phyloP scores from a whole-genome alignment of 2,888 invertebrate genomes.

The Muscina levida region DNA sequence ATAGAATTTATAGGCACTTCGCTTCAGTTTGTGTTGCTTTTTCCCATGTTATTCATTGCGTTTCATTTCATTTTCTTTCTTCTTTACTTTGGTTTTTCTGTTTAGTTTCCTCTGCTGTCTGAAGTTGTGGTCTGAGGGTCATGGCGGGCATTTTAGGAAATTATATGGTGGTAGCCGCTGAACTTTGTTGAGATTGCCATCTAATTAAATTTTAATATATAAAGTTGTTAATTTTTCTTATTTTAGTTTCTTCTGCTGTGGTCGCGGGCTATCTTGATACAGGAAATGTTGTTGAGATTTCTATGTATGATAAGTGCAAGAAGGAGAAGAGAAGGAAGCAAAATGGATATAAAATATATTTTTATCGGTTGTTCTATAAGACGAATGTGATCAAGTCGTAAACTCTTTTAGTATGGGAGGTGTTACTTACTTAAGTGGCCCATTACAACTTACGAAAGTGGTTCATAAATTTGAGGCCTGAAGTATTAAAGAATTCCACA shows the following conservation, averaged over 20 bases:
- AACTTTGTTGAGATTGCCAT: conserved; percentile 68
- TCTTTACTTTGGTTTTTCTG: neutral
- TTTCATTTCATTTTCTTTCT: neutral
- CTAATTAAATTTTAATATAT: conserved; percentile 73
- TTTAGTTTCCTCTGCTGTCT: neutral
- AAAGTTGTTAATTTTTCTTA: conserved; percentile 65
- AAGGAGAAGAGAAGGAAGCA: too few relatives aligned
- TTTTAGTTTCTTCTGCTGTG: conserved; percentile 8
- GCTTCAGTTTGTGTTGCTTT: neutral
- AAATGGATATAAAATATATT: too few relatives aligned
- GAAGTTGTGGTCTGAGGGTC: neutral
- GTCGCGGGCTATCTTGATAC: neutral
- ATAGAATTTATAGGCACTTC: neutral
- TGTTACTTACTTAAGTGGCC: too few relatives aligned
- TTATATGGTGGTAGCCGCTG: conserved; percentile 46
- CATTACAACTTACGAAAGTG: too few relatives aligned
- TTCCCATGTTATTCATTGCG: neutral
- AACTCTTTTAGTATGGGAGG: too few relatives aligned
- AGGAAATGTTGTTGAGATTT: too few relatives aligned
- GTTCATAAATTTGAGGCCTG: too few relatives aligned
- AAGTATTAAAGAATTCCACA: too few relatives aligned
- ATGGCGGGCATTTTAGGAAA: conserved; percentile 13
- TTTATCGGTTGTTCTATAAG: too few relatives aligned
- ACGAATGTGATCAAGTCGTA: too few relatives aligned
- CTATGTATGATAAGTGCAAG: too few relatives aligned